Evolutionary conservation across 2,797 vertebrate species (phyloP), one percentile per base, ranked within the genome.

Genomic region (Eptatretus atami): DNA sequence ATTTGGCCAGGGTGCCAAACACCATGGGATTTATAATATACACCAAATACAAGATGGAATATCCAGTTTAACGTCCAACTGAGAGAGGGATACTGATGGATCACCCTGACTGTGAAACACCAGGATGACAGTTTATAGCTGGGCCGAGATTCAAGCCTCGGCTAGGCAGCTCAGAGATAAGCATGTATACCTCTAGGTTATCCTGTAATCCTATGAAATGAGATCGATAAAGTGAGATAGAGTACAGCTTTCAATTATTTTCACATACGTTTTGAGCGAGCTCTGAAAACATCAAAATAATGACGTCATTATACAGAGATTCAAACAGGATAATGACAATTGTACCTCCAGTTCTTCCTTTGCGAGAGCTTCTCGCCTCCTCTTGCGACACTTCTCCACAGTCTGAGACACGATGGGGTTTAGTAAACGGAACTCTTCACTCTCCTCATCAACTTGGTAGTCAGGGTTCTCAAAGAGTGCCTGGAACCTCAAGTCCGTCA

Each of bases 391-490:
- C 71, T 85, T 87, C 66, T 84, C 80, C 65, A 77, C 80, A 15
- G 92, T 80, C 74, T 86, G 90, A 66, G 92, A 95, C 71, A 98
- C 81, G 53, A 98, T 84, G 15, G 92, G 92, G 70, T 98, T 96
- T 70, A 98, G 78, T 66, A 98, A 77, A 54, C 92, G 79, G 69
- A 83, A 98, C 73, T 96, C 92, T 73, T 95, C 88, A 65, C 88
- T 94, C 71, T 79, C 77, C 71, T 92, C 79, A 11, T 98, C 88
- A 68, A 98, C 92, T 71, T 98, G 87, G 76, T 81, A 96, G 70
- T 96, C 87, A 0, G 88, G 86, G 72, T 98, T 92, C 71, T 98
- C 88, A 68, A 98, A 98, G 90, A 98, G 95, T 70, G 86, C 75
- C 78, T 92, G 88, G 75, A 98, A 98, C 52, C 90, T 83, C 67